Conservation (phyloP, 2,113 vertebrate genomes). For the Zeus faber region DNA sequence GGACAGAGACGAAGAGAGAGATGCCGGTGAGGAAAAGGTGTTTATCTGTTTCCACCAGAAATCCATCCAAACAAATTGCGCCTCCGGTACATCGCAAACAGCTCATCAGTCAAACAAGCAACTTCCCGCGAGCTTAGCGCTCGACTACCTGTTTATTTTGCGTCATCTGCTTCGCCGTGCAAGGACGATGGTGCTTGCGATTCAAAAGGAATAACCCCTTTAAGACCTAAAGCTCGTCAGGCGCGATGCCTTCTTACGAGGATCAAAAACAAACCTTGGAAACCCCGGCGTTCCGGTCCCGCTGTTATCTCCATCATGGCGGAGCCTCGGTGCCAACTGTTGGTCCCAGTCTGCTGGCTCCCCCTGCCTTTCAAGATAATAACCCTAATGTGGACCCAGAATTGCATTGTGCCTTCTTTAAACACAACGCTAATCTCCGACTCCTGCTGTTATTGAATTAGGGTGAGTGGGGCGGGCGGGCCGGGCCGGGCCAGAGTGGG, state of each 20-base stretch:
- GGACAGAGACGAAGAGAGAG: conserved; percentile 18
- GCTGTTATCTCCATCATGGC: conserved; percentile 51
- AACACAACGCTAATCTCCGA: conserved; percentile 77
- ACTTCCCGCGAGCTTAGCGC: no score
- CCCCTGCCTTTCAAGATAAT: conserved; percentile 71
- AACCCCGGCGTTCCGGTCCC: conserved; percentile 28
- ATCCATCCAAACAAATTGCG: no score
- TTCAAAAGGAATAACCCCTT: no score
- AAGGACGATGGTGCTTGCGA: no score
- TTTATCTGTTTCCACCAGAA: no score
- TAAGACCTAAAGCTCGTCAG: no score
- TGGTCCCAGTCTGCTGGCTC: conserved; percentile 23
- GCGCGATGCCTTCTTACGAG: conserved; percentile 45
- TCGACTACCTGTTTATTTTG: no score
- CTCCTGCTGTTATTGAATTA: conserved; percentile 72
- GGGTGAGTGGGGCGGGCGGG: conserved; percentile 36
- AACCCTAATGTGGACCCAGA: conserved; percentile 78
- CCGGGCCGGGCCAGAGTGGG: not conserved
- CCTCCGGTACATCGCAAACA: no score
- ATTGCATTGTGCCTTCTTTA: conserved; percentile 78
- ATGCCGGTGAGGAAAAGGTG: conserved; percentile 18
- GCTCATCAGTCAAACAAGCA: no score
- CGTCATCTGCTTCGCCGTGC: no score
- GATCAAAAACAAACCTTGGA: conserved; percentile 13
- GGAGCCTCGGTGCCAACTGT: conserved; percentile 35